These are phyloP conservation scores for Drosophila elegans DNA, from an alignment of 1,140 invertebrate genomes.

Conservation along the genomic window DNA sequence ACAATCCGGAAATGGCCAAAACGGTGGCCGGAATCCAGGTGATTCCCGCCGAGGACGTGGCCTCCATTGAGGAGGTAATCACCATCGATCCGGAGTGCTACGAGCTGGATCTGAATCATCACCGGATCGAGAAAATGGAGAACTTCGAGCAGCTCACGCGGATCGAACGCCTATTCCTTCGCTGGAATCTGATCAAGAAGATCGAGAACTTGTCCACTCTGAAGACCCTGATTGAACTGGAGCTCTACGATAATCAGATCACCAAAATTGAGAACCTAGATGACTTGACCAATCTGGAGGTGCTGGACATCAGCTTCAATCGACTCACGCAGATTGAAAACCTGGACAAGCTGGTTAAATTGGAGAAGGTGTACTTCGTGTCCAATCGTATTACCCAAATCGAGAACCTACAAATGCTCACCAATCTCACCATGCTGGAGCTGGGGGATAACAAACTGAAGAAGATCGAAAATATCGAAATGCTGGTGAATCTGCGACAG, in stretches of 20 bases:
- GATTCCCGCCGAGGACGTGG: slow-evolving; percentile 58
- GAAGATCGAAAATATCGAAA: slow-evolving; percentile 94
- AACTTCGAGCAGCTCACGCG: slow-evolving; percentile 91
- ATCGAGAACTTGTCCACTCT: slow-evolving; percentile 94
- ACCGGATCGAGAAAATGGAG: slow-evolving; percentile 92
- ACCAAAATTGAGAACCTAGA: slow-evolving; percentile 95
- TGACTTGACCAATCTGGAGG: slow-evolving; percentile 93
- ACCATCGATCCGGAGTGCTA: slow-evolving; percentile 80
- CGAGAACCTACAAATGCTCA: slow-evolving; percentile 94
- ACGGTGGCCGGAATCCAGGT: slow-evolving; percentile 59
- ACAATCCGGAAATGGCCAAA: slow-evolving; percentile 32
- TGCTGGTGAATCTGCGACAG: slow-evolving; percentile 89
- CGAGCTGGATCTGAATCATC: slow-evolving; percentile 93
- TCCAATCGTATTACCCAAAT: slow-evolving; percentile 97
- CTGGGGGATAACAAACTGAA: slow-evolving; percentile 95
- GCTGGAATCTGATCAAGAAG: slow-evolving; percentile 98
- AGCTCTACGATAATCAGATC: slow-evolving; percentile 99
- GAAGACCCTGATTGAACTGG: slow-evolving; percentile 92
- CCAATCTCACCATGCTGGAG: slow-evolving; percentile 94
- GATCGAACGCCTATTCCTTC: slow-evolving; percentile 91
- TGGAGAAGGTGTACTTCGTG: slow-evolving; percentile 95
- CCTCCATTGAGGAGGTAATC: slow-evolving; percentile 79
- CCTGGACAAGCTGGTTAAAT: slow-evolving; percentile 91
- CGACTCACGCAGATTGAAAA: slow-evolving; percentile 96
- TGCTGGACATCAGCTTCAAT: slow-evolving; percentile 99